phyloP scores from a whole-genome alignment of 2,888 invertebrate species.

The Mallateleia sp. region DNA sequence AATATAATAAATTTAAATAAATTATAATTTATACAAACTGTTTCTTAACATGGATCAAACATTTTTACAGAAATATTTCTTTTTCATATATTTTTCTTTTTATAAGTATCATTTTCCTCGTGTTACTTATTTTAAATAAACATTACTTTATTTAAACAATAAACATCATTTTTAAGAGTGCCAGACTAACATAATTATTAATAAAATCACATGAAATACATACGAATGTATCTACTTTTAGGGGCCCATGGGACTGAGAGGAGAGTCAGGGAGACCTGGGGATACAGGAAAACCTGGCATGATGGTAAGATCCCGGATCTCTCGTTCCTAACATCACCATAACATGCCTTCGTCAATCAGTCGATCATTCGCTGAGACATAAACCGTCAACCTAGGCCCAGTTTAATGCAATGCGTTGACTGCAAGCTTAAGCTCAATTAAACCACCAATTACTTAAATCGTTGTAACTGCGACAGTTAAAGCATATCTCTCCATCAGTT shows the following conservation, averaged over 20 bases:
- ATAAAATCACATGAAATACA: not conserved
- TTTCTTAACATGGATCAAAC: no score
- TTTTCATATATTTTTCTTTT: no score
- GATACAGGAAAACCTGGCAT: conserved; percentile 94
- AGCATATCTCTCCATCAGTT: conserved; percentile 69
- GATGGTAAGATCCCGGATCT: conserved; percentile 92
- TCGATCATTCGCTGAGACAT: conserved; percentile 80
- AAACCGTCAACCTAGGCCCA: conserved; percentile 73
- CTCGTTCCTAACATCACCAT: conserved; percentile 88
- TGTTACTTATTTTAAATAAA: no score
- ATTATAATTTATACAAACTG: no score
- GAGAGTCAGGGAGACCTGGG: conserved; percentile 93
- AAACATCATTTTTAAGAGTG: no score
- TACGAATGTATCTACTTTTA: conserved; percentile 87
- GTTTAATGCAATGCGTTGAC: conserved; percentile 75
- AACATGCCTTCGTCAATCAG: conserved; percentile 87
- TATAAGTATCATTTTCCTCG: no score
- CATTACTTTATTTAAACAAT: no score
- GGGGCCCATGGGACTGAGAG: conserved; percentile 96
- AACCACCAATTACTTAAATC: conserved; percentile 60
- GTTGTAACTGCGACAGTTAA: conserved; percentile 69
- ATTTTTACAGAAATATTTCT: no score
- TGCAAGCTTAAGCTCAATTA: conserved; percentile 75
- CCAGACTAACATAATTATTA: not conserved
- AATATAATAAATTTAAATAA: no score